Evolutionary conservation across 2,888 invertebrate species (phyloP), one percentile per base, ranked within the genome.

Genomic region (Drosophila austrosaltans): DNA sequence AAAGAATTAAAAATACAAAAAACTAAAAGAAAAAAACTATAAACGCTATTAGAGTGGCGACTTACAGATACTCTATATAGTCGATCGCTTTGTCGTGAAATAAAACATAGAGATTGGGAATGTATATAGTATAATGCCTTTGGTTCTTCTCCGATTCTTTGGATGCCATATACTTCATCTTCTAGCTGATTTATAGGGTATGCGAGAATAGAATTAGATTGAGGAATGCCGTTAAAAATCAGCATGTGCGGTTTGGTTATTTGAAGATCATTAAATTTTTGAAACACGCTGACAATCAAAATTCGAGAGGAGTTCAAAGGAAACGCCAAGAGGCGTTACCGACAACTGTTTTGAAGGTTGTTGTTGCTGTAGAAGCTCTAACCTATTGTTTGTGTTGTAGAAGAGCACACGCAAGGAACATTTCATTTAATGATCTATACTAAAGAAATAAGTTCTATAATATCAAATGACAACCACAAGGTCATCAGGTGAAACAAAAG

Each of bases 211-310:
- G 44, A 48, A 22, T 48, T 8, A 22, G 22, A 25, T 22, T 48
- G 48, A 48, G 25, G 25, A 48, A 48, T 48, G 48, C 48, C 48
- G 48, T 48, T 25, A 48, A 48, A 48, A 48, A 25, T 70, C 74
- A 32, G 66, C 62, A 68, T 71, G 68, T 73, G 80, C 66, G 82
- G 82, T 66, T 72, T 71, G 82, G 72, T 66, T 72, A 69, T 48
- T 57, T 66, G 70, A 61, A 28, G 68, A 70, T 72, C 75, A 66
- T 77, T 64, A 66, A 78, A 61, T 60, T 42, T 36, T 57, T 16
- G 16, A 48, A 65, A 72, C 36, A 62, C 56, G 77, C 30, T 32
- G 48, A 54, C 39, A 54, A 53, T 54, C 63, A 66, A 44, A 44
- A 53, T 40, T 53, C 44, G 30, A 44, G 20, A 65, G 63, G 36